Percentiles rank a stretch among this genome's conserved stretches.
Evolutionary conservation across 1,140 invertebrate species (phyloP).

Genomic region (Leguminivora glycinivorella): DNA sequence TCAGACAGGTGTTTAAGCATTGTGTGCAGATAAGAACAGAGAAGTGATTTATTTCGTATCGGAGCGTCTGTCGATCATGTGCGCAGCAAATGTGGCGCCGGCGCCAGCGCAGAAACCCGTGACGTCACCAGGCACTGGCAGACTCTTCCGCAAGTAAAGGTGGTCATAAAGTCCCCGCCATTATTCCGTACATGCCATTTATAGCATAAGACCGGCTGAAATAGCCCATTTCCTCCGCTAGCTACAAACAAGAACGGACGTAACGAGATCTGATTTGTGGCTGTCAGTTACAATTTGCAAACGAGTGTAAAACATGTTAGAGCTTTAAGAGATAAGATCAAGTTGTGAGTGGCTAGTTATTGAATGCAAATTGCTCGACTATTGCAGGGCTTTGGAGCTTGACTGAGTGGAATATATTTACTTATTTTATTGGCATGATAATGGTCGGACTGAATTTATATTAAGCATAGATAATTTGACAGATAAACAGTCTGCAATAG

Average conservation of each 20-base stretch:
- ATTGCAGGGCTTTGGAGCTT: slow-evolving; percentile 35
- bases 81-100: slow-evolving; percentile 68
- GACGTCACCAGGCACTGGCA: slow-evolving; percentile 50
- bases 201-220: slow-evolving; percentile 35
- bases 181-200: slow-evolving; percentile 32
- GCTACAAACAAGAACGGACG: slow-evolving; percentile 37
- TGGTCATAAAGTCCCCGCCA: slow-evolving; percentile 18
- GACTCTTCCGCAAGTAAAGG: slow-evolving; percentile 25
- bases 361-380: slow-evolving; percentile 57
- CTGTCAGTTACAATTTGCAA: slow-evolving; percentile 66
- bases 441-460: slow-evolving; percentile 31
- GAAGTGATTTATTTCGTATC: slow-evolving; percentile 50
- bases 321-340: slow-evolving; percentile 55
- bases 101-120: slow-evolving; percentile 54
- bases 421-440: slow-evolving; percentile 55
- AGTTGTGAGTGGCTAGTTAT: slow-evolving; percentile 48
- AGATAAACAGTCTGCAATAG: background rate
- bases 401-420: slow-evolving; percentile 55
- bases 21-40: slow-evolving; percentile 48
- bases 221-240: slow-evolving; percentile 43
- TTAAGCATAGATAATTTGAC: slow-evolving; percentile 34
- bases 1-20: slow-evolving; percentile 39
- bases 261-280: slow-evolving; percentile 54
- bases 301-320: slow-evolving; percentile 60
- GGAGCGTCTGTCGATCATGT: slow-evolving; percentile 57